These are phyloP conservation scores for Paratrypauchen microcephalus DNA, from an alignment of 2,797 vertebrate genomes.

Conservation along the genomic window DNA sequence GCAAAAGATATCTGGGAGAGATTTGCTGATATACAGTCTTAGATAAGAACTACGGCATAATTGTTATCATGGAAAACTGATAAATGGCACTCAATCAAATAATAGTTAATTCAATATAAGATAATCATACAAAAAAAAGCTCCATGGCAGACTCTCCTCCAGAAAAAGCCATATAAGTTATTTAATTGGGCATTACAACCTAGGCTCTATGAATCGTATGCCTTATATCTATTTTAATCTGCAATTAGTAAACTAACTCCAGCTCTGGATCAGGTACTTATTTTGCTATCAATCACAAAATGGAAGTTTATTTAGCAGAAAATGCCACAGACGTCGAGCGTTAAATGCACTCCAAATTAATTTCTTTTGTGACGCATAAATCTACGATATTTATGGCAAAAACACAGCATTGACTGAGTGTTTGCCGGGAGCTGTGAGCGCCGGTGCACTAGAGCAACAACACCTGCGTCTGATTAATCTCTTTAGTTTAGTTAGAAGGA, in stretches of 20 bases:
- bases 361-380: slow-evolving; percentile 47
- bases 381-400: slow-evolving; percentile 63
- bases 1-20: neutral
- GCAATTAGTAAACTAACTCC: slow-evolving; percentile 14
- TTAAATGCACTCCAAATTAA: slow-evolving; percentile 57
- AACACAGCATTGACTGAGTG: slow-evolving; percentile 60
- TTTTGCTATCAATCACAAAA: slow-evolving; percentile 58
- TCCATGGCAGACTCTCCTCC: too few relatives aligned
- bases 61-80: neutral
- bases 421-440: slow-evolving; percentile 50
- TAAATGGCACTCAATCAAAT: neutral
- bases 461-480: slow-evolving; percentile 70
- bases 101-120: neutral
- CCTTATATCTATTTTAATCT: slow-evolving; percentile 41
- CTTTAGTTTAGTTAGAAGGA: slow-evolving; percentile 50
- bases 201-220: neutral
- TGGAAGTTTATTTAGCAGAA: slow-evolving; percentile 57
- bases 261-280: slow-evolving; percentile 9
- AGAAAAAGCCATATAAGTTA: neutral
- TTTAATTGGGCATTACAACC: neutral
- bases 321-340: slow-evolving; percentile 57
- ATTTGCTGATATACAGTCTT: slow-evolving; percentile 20
- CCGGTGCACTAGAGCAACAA: slow-evolving; percentile 56
- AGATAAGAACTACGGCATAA: neutral
- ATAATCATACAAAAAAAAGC: neutral